A percentile compares a stretch with the other conserved stretches of the same genome.
Evolutionary conservation across 1,140 invertebrate genomes (phyloP).

Genomic region (Choristoneura fumiferana): DNA sequence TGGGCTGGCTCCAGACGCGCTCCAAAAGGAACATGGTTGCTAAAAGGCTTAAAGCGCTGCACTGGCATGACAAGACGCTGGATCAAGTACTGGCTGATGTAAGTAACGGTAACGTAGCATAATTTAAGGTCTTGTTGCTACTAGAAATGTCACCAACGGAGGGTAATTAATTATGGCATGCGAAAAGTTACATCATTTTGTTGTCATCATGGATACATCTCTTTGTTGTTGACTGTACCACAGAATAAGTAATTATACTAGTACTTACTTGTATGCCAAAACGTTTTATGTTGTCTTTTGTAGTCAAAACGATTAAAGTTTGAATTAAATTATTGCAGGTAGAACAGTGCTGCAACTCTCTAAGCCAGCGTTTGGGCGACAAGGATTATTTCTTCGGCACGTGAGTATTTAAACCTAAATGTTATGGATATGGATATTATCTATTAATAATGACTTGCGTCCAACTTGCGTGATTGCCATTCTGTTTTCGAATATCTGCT

Average conservation of each 20-base stretch:
- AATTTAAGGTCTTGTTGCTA: no score
- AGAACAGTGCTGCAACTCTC: slow-evolving; percentile 89
- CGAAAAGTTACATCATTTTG: no score
- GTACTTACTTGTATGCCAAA: no score
- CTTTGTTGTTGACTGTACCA: no score
- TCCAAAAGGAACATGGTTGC: slow-evolving; percentile 86
- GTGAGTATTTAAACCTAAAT: slow-evolving; percentile 73
- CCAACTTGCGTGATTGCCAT: background rate
- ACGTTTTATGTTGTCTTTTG: no score
- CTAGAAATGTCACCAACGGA: no score
- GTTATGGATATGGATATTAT: background rate
- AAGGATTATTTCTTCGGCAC: slow-evolving; percentile 91
- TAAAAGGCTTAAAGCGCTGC: slow-evolving; percentile 85
- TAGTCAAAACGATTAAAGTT: no score
- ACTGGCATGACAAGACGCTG: slow-evolving; percentile 89
- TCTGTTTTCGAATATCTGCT: no score
- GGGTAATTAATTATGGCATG: no score
- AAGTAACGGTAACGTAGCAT: slow-evolving; percentile 32
- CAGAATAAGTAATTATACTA: no score
- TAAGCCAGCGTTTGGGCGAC: slow-evolving; percentile 89
- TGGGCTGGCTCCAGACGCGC: slow-evolving; percentile 90
- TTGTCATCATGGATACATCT: no score
- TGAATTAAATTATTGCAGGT: slow-evolving; percentile 58
- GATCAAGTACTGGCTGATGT: slow-evolving; percentile 86
- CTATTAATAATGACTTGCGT: background rate